Conservation (phyloP, 2,797 vertebrate genomes). For the Myotis findleyi region DNA sequence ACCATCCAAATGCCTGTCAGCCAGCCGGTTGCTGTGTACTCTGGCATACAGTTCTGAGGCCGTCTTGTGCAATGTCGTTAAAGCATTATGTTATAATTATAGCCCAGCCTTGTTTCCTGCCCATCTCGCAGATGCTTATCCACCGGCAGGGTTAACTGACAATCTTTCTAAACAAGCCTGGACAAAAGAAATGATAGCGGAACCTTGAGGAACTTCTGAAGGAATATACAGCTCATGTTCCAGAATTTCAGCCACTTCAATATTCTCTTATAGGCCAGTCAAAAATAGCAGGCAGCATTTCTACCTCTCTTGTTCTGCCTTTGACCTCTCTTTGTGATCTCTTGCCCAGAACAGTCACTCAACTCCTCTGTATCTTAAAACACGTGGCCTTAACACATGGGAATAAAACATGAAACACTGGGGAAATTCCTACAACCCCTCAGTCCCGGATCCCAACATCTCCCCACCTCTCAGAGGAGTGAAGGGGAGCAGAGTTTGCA, state of each 20-base stretch:
- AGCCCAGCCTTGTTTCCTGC: slow-evolving; percentile 75
- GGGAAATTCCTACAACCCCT: neutral
- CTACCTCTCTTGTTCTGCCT: neutral
- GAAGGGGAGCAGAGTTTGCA: neutral
- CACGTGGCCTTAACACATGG: slow-evolving; percentile 19
- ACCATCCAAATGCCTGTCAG: slow-evolving; percentile 72
- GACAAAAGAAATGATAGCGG: slow-evolving; percentile 76
- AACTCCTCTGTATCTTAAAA: neutral
- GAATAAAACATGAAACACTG: slow-evolving; percentile 9
- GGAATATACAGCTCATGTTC: slow-evolving; percentile 45
- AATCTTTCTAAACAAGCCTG: slow-evolving; percentile 69
- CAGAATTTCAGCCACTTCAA: slow-evolving; percentile 46
- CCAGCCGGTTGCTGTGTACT: slow-evolving; percentile 68
- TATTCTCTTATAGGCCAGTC: slow-evolving; percentile 4
- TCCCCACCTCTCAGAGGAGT: neutral
- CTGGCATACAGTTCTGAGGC: slow-evolving; percentile 71
- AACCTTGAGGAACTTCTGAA: slow-evolving; percentile 68
- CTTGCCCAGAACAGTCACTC: slow-evolving; percentile 7
- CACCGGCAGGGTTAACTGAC: slow-evolving; percentile 70
- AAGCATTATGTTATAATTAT: slow-evolving; percentile 74
- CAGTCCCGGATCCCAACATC: neutral
- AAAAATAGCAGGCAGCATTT: neutral
- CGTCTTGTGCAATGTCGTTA: slow-evolving; percentile 78
- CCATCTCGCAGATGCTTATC: slow-evolving; percentile 77
- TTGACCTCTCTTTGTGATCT: neutral